A percentile compares a stretch with the other conserved stretches of the same genome.
Evolutionary conservation across 92 coral and sea anemone genomes (phyloP).

Genomic region (Actinostola sp.): DNA sequence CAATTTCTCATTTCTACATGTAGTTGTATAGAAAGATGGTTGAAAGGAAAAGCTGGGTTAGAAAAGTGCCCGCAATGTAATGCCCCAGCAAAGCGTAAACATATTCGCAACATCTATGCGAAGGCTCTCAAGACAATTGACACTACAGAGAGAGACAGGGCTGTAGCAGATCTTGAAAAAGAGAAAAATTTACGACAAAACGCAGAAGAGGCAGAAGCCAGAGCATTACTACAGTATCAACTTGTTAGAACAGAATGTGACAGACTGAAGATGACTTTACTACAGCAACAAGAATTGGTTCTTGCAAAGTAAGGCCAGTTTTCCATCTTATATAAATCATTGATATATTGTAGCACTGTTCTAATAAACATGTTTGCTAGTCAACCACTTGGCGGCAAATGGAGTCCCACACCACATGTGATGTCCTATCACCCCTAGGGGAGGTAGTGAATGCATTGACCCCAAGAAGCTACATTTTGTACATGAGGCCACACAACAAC

Average conservation of each 20-base stretch:
- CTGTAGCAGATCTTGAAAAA: conserved; percentile 73
- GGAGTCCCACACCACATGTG: no score
- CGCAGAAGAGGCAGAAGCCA: conserved; percentile 91
- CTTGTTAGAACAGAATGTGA: conserved; percentile 83
- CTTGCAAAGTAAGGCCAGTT: conserved; percentile 67
- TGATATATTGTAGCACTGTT: no score
- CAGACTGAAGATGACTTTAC: conserved; percentile 62
- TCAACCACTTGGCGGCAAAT: no score
- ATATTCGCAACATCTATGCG: conserved; percentile 86
- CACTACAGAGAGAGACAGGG: conserved; percentile 87
- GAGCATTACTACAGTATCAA: conserved; percentile 82
- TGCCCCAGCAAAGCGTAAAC: conserved; percentile 82
- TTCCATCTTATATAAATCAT: no score
- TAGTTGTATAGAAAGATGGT: conserved; percentile 94
- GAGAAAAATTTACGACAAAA: conserved; percentile 73
- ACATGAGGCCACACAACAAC: no score
- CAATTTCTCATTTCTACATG: neutral
- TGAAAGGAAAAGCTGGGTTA: conserved; percentile 67
- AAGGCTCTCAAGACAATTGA: conserved; percentile 84
- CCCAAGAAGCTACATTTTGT: no score
- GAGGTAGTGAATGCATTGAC: no score
- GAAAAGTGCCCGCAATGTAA: conserved; percentile 97
- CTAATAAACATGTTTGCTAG: no score
- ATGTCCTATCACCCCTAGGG: no score
- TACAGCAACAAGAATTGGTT: conserved; percentile 72